Evolutionary conservation across 1,140 invertebrate genomes (phyloP).

Genomic region (Tetragnatha versicolor): DNA sequence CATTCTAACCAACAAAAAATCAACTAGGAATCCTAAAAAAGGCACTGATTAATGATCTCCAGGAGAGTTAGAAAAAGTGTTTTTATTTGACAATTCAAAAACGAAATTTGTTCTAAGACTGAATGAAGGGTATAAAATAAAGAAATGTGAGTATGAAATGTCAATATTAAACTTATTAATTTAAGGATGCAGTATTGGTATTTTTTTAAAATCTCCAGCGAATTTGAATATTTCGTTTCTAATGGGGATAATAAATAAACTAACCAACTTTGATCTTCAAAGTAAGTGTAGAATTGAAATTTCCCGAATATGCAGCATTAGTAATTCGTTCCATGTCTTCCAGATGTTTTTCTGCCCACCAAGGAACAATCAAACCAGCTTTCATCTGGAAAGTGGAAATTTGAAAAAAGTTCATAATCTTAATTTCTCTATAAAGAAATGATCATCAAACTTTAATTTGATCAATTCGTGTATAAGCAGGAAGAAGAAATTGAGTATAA

Average conservation of each 20-base stretch:
- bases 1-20: not conserved
- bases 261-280: slow-evolving; percentile 22
- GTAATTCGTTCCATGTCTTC: not conserved
- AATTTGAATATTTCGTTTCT: not conserved
- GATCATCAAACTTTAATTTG: too few relatives aligned
- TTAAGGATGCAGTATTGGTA: too few relatives aligned
- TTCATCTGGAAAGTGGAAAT: not conserved
- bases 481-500: too few relatives aligned
- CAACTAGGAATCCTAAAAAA: not conserved
- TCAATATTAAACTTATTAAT: not conserved
- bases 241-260: not conserved
- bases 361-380: not conserved
- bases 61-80: too few relatives aligned
- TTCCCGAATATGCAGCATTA: not conserved
- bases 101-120: not conserved
- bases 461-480: too few relatives aligned
- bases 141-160: not conserved
- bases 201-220: not conserved
- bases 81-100: too few relatives aligned
- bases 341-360: not conserved
- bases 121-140: not conserved
- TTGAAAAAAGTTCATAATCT: too few relatives aligned
- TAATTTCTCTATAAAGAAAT: too few relatives aligned
- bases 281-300: not conserved
- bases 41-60: too few relatives aligned